phyloP scores from a whole-genome alignment of 1,140 invertebrate species.

The Scaptomyza pallida region DNA sequence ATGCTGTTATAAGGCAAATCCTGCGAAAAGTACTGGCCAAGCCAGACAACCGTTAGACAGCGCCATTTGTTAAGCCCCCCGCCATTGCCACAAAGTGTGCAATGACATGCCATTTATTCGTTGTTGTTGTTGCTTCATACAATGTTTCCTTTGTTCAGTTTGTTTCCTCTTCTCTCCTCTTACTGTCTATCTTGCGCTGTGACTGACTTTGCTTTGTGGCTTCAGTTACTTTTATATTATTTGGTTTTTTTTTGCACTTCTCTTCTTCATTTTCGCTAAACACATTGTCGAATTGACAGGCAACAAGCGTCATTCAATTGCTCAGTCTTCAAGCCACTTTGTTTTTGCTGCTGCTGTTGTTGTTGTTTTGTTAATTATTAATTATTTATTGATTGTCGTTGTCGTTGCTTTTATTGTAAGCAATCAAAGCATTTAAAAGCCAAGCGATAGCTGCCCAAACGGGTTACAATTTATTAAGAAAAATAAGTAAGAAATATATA shows the following conservation, averaged over 20 bases:
- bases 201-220: constrained; percentile 7
- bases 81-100: constrained; percentile 40
- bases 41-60: constrained; percentile 58
- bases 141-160: not conserved
- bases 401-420: constrained; percentile 11
- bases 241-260: constrained; percentile 9
- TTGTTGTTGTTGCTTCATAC: constrained; percentile 1
- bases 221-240: not conserved
- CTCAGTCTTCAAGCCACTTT: constrained; percentile 29
- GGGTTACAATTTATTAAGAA: constrained; percentile 43
- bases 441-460: constrained; percentile 28
- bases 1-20: not conserved
- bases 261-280: constrained; percentile 39
- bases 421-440: constrained; percentile 24
- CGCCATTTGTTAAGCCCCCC: constrained; percentile 48
- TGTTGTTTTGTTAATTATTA: constrained; percentile 49
- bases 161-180: not conserved
- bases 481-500: constrained; percentile 38
- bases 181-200: constrained; percentile 5
- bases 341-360: not conserved
- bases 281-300: constrained; percentile 73
- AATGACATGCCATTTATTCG: constrained; percentile 48
- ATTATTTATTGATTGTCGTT: constrained; percentile 42
- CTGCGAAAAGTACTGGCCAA: constrained; percentile 4
- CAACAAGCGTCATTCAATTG: constrained; percentile 72